Conservation (phyloP, 1,140 invertebrate genomes). For the Meloidogyne chitwoodi region DNA sequence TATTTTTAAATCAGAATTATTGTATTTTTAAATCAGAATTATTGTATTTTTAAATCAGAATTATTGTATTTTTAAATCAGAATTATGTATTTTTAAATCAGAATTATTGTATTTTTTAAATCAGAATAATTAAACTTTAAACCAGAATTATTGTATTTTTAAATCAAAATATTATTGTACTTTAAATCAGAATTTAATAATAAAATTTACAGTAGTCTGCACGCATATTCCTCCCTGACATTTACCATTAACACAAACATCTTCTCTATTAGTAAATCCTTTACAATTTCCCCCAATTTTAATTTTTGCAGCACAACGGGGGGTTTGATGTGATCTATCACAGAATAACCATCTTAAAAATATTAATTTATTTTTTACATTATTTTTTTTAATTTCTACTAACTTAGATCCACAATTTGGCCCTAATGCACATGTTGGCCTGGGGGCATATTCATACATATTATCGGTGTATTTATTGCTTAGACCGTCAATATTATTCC, state of each 20-base stretch:
- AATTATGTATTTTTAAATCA: too few relatives aligned
- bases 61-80: too few relatives aligned
- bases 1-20: not conserved
- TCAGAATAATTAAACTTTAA: too few relatives aligned
- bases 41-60: too few relatives aligned
- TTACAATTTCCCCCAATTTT: slow-evolving; percentile 38
- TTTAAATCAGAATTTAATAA: too few relatives aligned
- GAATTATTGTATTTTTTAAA: too few relatives aligned
- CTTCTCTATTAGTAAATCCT: slow-evolving; percentile 22
- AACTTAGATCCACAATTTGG: slow-evolving; percentile 73
- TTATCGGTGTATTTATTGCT: slow-evolving; percentile 60
- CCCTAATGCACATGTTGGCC: slow-evolving; percentile 69
- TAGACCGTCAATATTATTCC: slow-evolving; percentile 38
- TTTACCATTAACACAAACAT: not conserved
- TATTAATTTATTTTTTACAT: not conserved
- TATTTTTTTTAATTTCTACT: not conserved
- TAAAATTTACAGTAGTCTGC: not conserved
- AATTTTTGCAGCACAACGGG: slow-evolving; percentile 47
- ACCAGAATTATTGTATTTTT: too few relatives aligned
- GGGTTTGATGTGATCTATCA: slow-evolving; percentile 30
- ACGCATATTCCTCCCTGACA: slow-evolving; percentile 27
- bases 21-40: not conserved
- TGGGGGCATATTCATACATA: slow-evolving; percentile 49
- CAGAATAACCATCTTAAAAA: slow-evolving; percentile 45
- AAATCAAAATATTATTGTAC: too few relatives aligned